Evolutionary conservation across 1,140 invertebrate species (phyloP).

Genomic region (Drepana arcuata): DNA sequence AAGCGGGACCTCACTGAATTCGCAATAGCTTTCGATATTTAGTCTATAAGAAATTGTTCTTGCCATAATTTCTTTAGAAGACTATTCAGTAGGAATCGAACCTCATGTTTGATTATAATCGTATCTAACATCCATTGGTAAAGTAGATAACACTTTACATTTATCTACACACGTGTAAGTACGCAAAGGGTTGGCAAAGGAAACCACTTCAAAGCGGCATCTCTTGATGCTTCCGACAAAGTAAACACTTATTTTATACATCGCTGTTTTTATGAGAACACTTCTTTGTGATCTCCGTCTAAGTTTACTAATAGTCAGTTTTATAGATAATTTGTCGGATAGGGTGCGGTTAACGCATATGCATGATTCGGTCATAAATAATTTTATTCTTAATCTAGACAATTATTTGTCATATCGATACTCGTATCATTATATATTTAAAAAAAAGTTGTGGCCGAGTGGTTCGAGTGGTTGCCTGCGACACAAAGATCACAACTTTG

Average conservation of each 20-base stretch:
- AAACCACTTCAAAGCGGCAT: constrained; percentile 56
- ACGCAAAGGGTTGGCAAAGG: constrained; percentile 45
- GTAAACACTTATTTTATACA: constrained; percentile 59
- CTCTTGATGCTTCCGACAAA: constrained; percentile 41
- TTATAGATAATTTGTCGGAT: constrained; percentile 26
- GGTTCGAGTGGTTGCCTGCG: too few relatives aligned
- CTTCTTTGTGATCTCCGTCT: constrained; percentile 41
- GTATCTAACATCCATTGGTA: constrained; percentile 11
- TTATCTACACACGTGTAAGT: constrained; percentile 42
- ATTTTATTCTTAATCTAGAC: neutral
- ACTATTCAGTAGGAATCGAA: neutral
- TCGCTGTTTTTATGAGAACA: constrained; percentile 43
- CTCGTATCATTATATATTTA: neutral
- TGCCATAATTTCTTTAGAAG: neutral
- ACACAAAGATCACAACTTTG: too few relatives aligned
- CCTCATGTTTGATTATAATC: too few relatives aligned
- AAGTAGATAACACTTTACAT: constrained; percentile 20
- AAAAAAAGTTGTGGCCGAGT: too few relatives aligned
- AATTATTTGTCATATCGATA: neutral
- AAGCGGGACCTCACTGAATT: neutral
- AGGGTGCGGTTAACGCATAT: neutral
- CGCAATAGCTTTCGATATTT: neutral
- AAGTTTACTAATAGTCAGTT: constrained; percentile 26
- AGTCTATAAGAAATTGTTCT: neutral
- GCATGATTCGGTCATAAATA: neutral